These are phyloP conservation scores for Isoperla grammatica DNA, from an alignment of 2,888 invertebrate species.

Conservation along the genomic window DNA sequence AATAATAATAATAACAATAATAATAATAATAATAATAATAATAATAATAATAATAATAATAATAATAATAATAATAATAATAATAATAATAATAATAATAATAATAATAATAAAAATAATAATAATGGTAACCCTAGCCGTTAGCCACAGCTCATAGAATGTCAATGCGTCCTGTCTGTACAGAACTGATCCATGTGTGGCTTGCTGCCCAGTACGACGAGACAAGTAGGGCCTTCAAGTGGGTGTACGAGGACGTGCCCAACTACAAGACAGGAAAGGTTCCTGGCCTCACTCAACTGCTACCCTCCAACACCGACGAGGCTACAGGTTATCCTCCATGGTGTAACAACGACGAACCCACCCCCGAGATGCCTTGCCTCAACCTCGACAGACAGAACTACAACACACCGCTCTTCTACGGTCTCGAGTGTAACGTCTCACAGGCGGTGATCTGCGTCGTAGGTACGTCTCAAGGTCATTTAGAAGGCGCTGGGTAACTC, in stretches of 20 bases:
- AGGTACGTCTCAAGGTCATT: too few relatives aligned
- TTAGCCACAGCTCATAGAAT: too few relatives aligned
- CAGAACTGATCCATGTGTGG: conserved; percentile 36
- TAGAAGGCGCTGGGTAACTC: too few relatives aligned
- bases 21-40: too few relatives aligned
- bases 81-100: too few relatives aligned
- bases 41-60: too few relatives aligned
- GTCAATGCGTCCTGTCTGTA: too few relatives aligned
- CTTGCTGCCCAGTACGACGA: conserved; percentile 30
- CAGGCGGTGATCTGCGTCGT: conserved; percentile 48
- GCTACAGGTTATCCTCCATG: conserved; percentile 46
- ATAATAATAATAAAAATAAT: too few relatives aligned
- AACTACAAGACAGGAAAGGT: conserved; percentile 34
- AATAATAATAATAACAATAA: too few relatives aligned
- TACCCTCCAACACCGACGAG: conserved; percentile 18
- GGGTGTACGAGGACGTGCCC: conserved; percentile 7
- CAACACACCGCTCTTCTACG: conserved; percentile 47
- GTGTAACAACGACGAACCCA: conserved; percentile 47
- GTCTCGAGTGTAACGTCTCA: conserved; percentile 48
- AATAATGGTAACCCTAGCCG: too few relatives aligned
- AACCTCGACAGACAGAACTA: conserved; percentile 51
- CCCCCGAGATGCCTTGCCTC: conserved; percentile 46
- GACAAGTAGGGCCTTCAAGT: not conserved
- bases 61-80: too few relatives aligned
- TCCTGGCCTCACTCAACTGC: conserved; percentile 30